Conservation (phyloP, 2,888 invertebrate genomes). For the Smittia aterrima region DNA sequence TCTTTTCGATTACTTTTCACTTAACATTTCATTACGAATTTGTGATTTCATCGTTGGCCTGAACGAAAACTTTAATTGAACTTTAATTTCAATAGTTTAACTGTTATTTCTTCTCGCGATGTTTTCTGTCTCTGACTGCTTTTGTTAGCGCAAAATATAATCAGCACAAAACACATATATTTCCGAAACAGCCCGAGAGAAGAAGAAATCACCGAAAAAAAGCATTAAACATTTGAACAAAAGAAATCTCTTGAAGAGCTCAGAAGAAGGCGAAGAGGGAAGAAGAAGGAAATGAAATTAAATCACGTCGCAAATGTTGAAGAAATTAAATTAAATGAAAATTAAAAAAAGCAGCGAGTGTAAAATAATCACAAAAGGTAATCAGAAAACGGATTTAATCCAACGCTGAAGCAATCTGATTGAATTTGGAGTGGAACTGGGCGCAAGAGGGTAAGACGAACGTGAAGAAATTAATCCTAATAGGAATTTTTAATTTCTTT, state of each 20-base stretch:
- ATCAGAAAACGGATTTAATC: conserved; percentile 13
- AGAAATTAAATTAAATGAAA: conserved; percentile 40
- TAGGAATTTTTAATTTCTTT: conserved; percentile 5
- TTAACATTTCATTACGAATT: conserved; percentile 14
- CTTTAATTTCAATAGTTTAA: conserved; percentile 18
- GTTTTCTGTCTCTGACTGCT: neutral
- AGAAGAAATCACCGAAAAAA: neutral
- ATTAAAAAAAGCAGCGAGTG: conserved; percentile 15
- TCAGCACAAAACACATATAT: neutral
- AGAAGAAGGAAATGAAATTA: conserved; percentile 25
- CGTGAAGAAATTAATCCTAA: neutral
- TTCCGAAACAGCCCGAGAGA: neutral
- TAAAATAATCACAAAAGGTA: conserved; percentile 18
- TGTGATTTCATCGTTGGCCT: neutral
- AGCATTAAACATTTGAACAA: conserved; percentile 14
- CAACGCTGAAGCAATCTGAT: neutral
- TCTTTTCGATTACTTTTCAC: conserved; percentile 21
- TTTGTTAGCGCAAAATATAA: neutral
- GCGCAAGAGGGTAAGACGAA: neutral
- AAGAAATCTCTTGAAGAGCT: neutral
- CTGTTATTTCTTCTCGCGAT: neutral
- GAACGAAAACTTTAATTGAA: conserved; percentile 10
- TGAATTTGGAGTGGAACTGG: neutral
- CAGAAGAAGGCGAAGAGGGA: neutral
- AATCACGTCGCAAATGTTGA: conserved; percentile 38